Evolutionary conservation across 2,888 invertebrate genomes (phyloP).

Genomic region (Cenopis cana): DNA sequence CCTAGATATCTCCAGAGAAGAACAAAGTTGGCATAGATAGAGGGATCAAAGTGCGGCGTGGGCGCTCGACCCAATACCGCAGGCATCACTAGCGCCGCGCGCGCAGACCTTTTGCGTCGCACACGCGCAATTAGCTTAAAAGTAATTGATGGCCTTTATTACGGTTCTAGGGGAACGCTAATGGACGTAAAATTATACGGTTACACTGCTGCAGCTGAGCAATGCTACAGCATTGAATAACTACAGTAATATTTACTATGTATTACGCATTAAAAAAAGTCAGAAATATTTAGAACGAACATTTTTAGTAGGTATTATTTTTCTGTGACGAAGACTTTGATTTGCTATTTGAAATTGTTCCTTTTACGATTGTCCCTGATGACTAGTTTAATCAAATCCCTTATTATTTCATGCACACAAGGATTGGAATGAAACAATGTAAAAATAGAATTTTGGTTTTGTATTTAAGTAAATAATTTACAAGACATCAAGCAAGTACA

Average conservation of each 20-base stretch:
- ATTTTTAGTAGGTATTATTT: background rate
- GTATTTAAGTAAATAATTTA: conserved; percentile 71
- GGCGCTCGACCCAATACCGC: conserved; percentile 83
- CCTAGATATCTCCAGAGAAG: conserved; percentile 78
- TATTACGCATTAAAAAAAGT: conserved; percentile 7
- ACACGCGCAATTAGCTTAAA: conserved; percentile 64
- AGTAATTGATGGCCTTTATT: conserved; percentile 61
- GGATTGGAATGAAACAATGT: conserved; percentile 79
- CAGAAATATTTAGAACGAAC: background rate
- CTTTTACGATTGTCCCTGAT: background rate
- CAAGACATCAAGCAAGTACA: conserved; percentile 58
- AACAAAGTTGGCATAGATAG: conserved; percentile 83
- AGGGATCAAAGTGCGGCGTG: conserved; percentile 83
- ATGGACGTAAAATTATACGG: conserved; percentile 42
- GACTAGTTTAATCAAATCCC: background rate
- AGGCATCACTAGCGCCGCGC: conserved; percentile 56
- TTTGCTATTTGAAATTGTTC: background rate
- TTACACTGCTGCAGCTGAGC: conserved; percentile 34
- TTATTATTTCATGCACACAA: conserved; percentile 46
- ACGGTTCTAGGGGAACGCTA: conserved; percentile 53
- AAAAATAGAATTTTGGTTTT: conserved; percentile 63
- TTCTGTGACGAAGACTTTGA: background rate
- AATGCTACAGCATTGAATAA: conserved; percentile 19
- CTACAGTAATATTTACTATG: conserved; percentile 14
- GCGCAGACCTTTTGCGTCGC: conserved; percentile 72